Evolutionary conservation across 37 sponge, comb jelly and placozoan genomes (phyloP), one percentile per base, ranked within the genome.

Genomic region (Amphimedon queenslandica): DNA sequence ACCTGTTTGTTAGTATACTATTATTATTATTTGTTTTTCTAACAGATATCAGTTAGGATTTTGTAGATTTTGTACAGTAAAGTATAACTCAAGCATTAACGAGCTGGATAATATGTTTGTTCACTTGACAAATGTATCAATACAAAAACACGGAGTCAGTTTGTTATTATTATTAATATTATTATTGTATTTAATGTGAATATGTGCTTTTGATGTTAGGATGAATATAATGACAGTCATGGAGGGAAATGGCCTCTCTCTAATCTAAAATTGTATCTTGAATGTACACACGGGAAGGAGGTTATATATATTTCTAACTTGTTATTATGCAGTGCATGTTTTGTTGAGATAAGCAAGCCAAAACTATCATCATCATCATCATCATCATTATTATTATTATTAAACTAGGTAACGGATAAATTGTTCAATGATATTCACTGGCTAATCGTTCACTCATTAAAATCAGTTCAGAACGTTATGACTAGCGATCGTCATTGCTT

Each of bases 21-120:
- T 23, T 43, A 37, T 18, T 71, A 21, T 56, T 40, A 30, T 75
- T 63, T 4, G 4, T 51, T 2, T 18, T 47, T 47, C 13, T 13
- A 47, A 18, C 33, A 92, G 93, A 75, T 87, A 88, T 72, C 76
- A 56, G 23, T 86, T 91, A 25, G 99, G 99, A 11, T 98, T 98
- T 76, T 98, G 99, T 71, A 73, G 99, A 25, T 98, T 98, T 72
- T 98, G 99, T 82, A 94, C 99, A 21, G 99, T 98, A 23, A 91
- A 89, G 81, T 98, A 98, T 81, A 92, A 70, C 69, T 53, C 79
- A 29, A 85, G 87, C 41, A 66, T 88, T 37, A 83, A 63, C 38
- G 99, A 98, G 43, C 72, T 94, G 67, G 95, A 92, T 66, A 98
- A 98, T 64, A 91, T 98, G 92, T 98, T 92, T 60, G 88, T 94